These are phyloP conservation scores for Ispidina lecontei DNA, from an alignment of 2,797 vertebrate genomes.

Conservation along the genomic window DNA sequence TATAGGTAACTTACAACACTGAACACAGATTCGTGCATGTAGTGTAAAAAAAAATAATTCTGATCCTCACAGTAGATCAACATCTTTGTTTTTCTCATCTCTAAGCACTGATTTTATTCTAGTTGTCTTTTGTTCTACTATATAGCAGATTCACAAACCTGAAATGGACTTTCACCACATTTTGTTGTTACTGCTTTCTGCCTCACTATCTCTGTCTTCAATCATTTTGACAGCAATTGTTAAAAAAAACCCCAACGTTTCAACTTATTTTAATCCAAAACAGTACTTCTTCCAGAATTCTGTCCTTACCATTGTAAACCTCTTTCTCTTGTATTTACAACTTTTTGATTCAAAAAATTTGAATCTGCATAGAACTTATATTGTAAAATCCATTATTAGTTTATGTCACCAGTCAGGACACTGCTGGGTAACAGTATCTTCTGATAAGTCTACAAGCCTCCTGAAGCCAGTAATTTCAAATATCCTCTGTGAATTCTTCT, in stretches of 20 bases:
- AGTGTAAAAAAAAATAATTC: conserved; percentile 36
- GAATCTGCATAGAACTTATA: neutral
- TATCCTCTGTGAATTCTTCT: neutral
- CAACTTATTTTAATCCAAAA: conserved; percentile 31
- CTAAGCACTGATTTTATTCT: conserved; percentile 10
- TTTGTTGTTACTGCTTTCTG: conserved; percentile 41
- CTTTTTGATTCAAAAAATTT: neutral
- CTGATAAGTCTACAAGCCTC: neutral
- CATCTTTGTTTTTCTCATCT: conserved; percentile 21
- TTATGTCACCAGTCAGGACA: neutral
- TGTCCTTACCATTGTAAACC: neutral
- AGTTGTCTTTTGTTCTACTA: conserved; percentile 30
- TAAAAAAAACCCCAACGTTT: neutral
- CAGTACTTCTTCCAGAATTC: neutral
- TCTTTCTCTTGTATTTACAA: neutral
- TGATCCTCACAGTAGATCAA: conserved; percentile 35
- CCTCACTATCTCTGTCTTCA: conserved; percentile 29
- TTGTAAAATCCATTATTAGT: neutral
- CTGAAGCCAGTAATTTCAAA: neutral
- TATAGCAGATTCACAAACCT: conserved; percentile 35
- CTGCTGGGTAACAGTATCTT: neutral
- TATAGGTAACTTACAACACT: conserved; percentile 56
- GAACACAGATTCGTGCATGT: conserved; percentile 38
- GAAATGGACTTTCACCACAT: conserved; percentile 54
- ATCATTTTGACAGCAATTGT: conserved; percentile 49